Conservation (phyloP, 2,888 invertebrate species). For the Dicranocentrus wangi region DNA sequence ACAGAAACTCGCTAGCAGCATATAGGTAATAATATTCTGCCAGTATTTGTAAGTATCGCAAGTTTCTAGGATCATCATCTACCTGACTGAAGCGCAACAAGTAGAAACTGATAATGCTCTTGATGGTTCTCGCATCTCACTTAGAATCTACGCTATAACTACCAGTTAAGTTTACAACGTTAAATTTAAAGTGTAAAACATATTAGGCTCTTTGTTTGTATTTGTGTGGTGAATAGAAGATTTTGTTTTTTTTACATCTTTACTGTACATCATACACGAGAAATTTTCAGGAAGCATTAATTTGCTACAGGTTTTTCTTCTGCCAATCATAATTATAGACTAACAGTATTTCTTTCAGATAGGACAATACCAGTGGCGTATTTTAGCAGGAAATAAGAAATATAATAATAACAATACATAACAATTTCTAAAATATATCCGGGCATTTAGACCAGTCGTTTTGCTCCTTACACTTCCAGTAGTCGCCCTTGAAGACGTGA, state of each 20-base stretch:
- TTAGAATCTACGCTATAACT: background rate
- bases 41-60: too few relatives aligned
- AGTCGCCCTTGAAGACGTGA: slow-evolving; percentile 89
- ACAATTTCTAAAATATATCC: slow-evolving; percentile 82
- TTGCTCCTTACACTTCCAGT: slow-evolving; percentile 93
- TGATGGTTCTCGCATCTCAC: slow-evolving; percentile 1
- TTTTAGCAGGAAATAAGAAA: too few relatives aligned
- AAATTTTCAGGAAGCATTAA: slow-evolving; percentile 45
- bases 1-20: background rate
- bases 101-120: slow-evolving; percentile 20
- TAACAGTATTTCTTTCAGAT: too few relatives aligned
- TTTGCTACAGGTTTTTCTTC: slow-evolving; percentile 43
- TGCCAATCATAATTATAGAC: too few relatives aligned
- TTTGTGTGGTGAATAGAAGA: slow-evolving; percentile 3
- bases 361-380: too few relatives aligned
- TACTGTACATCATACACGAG: background rate
- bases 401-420: too few relatives aligned
- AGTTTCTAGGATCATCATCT: slow-evolving; percentile 10
- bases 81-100: slow-evolving; percentile 20
- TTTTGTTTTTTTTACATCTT: too few relatives aligned
- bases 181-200: slow-evolving; percentile 31
- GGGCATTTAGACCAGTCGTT: slow-evolving; percentile 94
- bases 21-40: too few relatives aligned
- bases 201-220: slow-evolving; percentile 47
- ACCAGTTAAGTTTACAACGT: slow-evolving; percentile 6